Percentiles rank a stretch among this genome's conserved stretches.
Conservation (phyloP, 37 sponge, comb jelly and placozoan species). For the Theonella swinhoei region DNA sequence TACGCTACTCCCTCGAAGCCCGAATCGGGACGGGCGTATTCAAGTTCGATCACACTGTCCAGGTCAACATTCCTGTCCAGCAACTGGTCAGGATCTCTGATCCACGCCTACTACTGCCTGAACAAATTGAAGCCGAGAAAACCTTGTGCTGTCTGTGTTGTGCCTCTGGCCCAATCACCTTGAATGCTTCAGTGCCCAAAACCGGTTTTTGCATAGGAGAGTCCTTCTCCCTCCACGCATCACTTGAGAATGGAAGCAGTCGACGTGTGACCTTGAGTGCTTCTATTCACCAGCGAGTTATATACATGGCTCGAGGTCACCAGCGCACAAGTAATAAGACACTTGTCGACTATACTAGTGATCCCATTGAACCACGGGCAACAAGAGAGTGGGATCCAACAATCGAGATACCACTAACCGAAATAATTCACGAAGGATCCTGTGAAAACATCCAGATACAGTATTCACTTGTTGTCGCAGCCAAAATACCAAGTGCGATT, state of each 20-base stretch:
- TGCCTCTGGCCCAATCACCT: slow-evolving; percentile 56
- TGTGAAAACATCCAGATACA: slow-evolving; percentile 26
- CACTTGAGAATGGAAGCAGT: slow-evolving; percentile 49
- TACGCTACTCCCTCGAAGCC: slow-evolving; percentile 2
- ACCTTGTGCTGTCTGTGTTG: slow-evolving; percentile 76
- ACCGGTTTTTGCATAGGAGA: slow-evolving; percentile 69
- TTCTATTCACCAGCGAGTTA: slow-evolving; percentile 3
- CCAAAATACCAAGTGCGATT: slow-evolving; percentile 31
- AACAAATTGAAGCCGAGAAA: slow-evolving; percentile 34
- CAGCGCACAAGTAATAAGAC: neutral
- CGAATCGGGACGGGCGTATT: slow-evolving; percentile 33
- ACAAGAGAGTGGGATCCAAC: neutral
- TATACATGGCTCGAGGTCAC: slow-evolving; percentile 36
- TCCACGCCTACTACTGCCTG: slow-evolving; percentile 21
- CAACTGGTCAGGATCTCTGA: slow-evolving; percentile 49
- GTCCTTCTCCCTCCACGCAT: slow-evolving; percentile 30
- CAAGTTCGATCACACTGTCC: slow-evolving; percentile 43
- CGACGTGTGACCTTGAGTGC: slow-evolving; percentile 38
- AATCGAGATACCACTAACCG: slow-evolving; percentile 28
- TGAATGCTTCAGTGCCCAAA: slow-evolving; percentile 45
- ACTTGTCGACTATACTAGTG: neutral
- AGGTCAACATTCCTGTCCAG: slow-evolving; percentile 36
- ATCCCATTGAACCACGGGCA: neutral
- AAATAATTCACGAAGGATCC: slow-evolving; percentile 7
- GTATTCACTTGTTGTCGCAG: slow-evolving; percentile 26